Percentiles rank a stretch among this genome's conserved stretches.
These are phyloP conservation scores for Dunckerocampus dactyliophorus DNA, from an alignment of 2,113 vertebrate species.

Conservation along the genomic window DNA sequence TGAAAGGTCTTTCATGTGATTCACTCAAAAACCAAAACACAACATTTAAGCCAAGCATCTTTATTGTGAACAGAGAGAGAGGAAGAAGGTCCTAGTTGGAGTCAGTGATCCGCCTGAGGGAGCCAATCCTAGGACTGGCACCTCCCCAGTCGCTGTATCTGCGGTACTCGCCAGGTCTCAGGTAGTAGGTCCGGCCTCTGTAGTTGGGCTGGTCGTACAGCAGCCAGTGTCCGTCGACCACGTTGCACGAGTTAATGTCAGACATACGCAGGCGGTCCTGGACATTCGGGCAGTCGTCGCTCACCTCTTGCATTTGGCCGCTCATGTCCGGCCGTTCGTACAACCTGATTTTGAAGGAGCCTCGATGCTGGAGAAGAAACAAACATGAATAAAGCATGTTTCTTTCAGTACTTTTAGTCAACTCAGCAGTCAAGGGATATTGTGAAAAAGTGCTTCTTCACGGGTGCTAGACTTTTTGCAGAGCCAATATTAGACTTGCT, in stretches of 20 bases:
- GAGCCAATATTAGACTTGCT: too few species aligned
- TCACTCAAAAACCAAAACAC: conserved; percentile 1
- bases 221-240: conserved; percentile 69
- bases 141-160: conserved; percentile 55
- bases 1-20: background rate
- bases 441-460: background rate
- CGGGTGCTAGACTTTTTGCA: too few species aligned
- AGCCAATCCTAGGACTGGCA: conserved; percentile 50
- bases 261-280: conserved; percentile 59
- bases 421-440: background rate
- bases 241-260: conserved; percentile 68
- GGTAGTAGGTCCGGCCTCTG: conserved; percentile 55
- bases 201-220: conserved; percentile 68
- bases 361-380: conserved; percentile 48
- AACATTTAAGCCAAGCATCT: conserved; percentile 31
- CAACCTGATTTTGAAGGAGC: conserved; percentile 61
- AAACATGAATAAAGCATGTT: background rate
- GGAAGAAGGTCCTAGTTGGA: conserved; percentile 40
- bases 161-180: conserved; percentile 60
- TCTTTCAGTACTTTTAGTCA: background rate
- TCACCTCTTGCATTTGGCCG: conserved; percentile 68
- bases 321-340: conserved; percentile 65
- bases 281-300: conserved; percentile 63
- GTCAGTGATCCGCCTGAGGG: conserved; percentile 57
- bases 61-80: conserved; percentile 48